phyloP scores from a whole-genome alignment of 2,113 vertebrate species.

The Cottus gobio region DNA sequence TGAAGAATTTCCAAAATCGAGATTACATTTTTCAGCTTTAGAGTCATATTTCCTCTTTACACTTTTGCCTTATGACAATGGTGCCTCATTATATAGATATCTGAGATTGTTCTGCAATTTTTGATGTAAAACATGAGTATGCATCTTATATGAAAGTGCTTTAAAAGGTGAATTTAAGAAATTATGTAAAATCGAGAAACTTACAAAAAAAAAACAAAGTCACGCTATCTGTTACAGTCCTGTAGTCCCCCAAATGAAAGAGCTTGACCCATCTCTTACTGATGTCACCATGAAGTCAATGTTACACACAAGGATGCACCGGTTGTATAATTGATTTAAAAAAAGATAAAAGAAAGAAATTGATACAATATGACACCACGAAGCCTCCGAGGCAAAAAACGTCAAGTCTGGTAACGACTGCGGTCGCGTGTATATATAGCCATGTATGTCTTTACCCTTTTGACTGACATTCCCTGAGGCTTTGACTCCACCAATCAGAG shows the following conservation, averaged over 20 bases:
- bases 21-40: too few relatives aligned
- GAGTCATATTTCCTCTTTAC: too few relatives aligned
- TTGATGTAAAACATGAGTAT: too few relatives aligned
- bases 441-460: conserved; percentile 19
- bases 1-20: too few relatives aligned
- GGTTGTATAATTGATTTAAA: conserved; percentile 30
- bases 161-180: too few relatives aligned
- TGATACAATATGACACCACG: conserved; percentile 40
- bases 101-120: too few relatives aligned
- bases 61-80: too few relatives aligned
- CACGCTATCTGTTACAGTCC: neutral
- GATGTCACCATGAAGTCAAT: neutral
- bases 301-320: neutral
- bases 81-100: too few relatives aligned
- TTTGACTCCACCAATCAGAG: conserved; percentile 25
- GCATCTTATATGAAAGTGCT: too few relatives aligned
- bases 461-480: conserved; percentile 55
- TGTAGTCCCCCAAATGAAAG: neutral
- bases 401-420: conserved; percentile 36
- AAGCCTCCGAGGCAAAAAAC: conserved; percentile 27
- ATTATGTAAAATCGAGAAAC: too few relatives aligned
- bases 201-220: neutral
- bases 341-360: conserved; percentile 5
- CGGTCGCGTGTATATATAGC: conserved; percentile 24
- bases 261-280: neutral